phyloP scores from a whole-genome alignment of 2,113 vertebrate genomes.

The Aythya baeri region DNA sequence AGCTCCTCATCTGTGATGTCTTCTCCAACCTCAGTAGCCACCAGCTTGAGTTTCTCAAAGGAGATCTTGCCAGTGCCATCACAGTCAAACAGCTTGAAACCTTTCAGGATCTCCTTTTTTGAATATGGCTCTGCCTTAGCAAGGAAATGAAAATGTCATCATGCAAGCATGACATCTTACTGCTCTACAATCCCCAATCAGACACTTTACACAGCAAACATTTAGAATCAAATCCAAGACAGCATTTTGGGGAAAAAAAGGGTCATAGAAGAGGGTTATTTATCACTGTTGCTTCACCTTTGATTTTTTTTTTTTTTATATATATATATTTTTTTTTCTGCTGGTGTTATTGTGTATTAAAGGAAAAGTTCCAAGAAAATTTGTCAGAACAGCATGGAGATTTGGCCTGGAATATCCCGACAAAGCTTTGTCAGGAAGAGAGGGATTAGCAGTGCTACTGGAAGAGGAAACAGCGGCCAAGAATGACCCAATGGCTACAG shows the following conservation, averaged over 20 bases:
- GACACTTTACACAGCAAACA: not conserved
- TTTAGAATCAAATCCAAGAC: not conserved
- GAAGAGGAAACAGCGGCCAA: not conserved
- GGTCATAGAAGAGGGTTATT: not conserved
- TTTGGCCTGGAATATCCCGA: not conserved
- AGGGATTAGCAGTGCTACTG: not conserved
- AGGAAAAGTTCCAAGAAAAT: not conserved
- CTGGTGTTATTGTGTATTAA: not conserved
- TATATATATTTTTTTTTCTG: no score
- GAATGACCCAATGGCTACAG: not conserved
- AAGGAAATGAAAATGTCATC: not conserved
- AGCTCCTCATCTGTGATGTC: slow-evolving; percentile 91
- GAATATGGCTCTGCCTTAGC: slow-evolving; percentile 88
- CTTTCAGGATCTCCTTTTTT: slow-evolving; percentile 90
- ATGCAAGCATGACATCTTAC: not conserved
- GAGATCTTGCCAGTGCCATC: slow-evolving; percentile 92
- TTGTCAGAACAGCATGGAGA: not conserved
- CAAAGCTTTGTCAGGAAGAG: not conserved
- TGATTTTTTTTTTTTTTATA: not conserved
- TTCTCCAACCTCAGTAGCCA: slow-evolving; percentile 89
- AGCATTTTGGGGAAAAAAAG: no score
- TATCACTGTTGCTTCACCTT: not conserved
- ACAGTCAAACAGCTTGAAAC: slow-evolving; percentile 89
- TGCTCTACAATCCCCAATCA: not conserved
- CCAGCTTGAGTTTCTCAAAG: slow-evolving; percentile 89